phyloP scores from a whole-genome alignment of 2,888 invertebrate genomes.

The Formica aserva region DNA sequence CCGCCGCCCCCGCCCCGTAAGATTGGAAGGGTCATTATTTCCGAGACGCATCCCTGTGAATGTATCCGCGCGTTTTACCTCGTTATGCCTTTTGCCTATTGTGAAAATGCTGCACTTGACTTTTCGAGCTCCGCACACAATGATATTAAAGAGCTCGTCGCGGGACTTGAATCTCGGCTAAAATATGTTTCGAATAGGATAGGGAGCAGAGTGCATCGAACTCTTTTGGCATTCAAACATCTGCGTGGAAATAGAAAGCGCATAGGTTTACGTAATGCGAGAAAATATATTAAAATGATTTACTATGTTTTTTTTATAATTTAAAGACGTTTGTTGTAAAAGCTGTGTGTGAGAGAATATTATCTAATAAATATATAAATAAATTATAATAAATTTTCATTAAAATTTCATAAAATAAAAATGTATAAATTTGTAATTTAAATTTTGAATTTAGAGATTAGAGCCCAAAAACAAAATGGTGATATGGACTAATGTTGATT shows the following conservation, averaged over 20 bases:
- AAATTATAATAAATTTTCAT: not conserved
- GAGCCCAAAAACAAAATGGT: not conserved
- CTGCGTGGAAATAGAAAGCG: not conserved
- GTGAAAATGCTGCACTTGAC: conserved; percentile 67
- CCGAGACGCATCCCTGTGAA: conserved; percentile 43
- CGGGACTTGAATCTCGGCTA: not conserved
- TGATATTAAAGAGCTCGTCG: conserved; percentile 52
- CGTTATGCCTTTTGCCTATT: conserved; percentile 55
- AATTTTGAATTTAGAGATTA: not conserved
- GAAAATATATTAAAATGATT: not conserved
- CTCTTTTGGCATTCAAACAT: not conserved
- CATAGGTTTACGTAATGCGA: not conserved
- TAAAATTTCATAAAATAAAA: not conserved
- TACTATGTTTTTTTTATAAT: not conserved
- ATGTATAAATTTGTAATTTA: not conserved
- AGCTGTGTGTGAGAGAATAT: not conserved
- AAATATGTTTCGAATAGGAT: not conserved
- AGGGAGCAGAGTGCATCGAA: not conserved
- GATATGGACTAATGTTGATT: not conserved
- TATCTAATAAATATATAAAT: conserved; percentile 3
- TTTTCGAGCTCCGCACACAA: conserved; percentile 22
- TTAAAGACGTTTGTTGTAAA: not conserved
- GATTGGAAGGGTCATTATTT: conserved; percentile 54
- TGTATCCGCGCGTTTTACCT: conserved; percentile 38
- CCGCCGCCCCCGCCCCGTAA: not conserved